Conservation (phyloP, 2,888 invertebrate species). For the Drosophila neonasuta region DNA sequence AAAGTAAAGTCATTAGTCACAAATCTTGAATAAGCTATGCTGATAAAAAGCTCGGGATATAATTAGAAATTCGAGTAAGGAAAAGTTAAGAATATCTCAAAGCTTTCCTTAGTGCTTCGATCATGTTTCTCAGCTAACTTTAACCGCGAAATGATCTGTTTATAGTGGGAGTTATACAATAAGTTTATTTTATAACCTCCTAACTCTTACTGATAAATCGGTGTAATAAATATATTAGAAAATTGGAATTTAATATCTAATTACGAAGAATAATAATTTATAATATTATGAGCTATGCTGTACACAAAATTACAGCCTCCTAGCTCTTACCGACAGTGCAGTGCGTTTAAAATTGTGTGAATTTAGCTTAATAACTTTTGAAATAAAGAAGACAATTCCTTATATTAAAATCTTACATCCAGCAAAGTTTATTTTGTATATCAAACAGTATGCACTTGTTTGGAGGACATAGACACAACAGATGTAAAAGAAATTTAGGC, state of each 20-base stretch:
- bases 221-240: too few relatives aligned
- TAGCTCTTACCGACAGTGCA: too few relatives aligned
- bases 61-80: background rate
- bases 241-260: too few relatives aligned
- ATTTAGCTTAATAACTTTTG: too few relatives aligned
- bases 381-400: background rate
- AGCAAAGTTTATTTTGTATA: background rate
- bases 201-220: too few relatives aligned
- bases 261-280: background rate
- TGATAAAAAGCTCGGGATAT: slow-evolving; percentile 6
- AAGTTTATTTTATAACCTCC: too few relatives aligned
- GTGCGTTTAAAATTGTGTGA: too few relatives aligned
- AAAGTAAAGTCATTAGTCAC: slow-evolving; percentile 21
- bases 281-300: too few relatives aligned
- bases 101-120: background rate
- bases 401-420: background rate
- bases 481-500: slow-evolving; percentile 1
- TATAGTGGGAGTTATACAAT: too few relatives aligned
- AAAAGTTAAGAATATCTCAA: background rate
- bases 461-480: slow-evolving; percentile 19
- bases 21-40: slow-evolving; percentile 1
- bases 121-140: background rate
- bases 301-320: too few relatives aligned
- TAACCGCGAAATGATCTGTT: too few relatives aligned
- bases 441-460: slow-evolving; percentile 6